Evolutionary conservation across 2,797 vertebrate genomes (phyloP).

Genomic region (Dicrostonyx torquatus): DNA sequence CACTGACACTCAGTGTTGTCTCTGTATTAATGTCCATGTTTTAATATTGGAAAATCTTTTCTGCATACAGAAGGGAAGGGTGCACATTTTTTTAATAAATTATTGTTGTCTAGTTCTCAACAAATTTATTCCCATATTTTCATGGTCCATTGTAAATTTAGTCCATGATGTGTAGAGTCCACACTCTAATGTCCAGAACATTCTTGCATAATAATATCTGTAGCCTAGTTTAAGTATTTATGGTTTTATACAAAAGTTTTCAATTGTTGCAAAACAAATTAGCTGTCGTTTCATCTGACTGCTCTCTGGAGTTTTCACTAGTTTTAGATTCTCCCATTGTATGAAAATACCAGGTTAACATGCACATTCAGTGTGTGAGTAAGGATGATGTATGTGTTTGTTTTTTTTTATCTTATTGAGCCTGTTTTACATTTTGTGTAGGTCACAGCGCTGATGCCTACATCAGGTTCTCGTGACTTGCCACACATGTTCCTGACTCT

Average conservation of each 20-base stretch:
- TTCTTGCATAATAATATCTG: neutral
- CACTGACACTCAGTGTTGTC: neutral
- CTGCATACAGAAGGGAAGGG: neutral
- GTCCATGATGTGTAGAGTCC: neutral
- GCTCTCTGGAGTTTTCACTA: neutral
- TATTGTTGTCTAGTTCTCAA: neutral
- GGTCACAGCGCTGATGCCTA: neutral
- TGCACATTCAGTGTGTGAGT: neutral
- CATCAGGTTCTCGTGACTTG: neutral
- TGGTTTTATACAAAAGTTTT: neutral
- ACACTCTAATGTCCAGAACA: neutral
- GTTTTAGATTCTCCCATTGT: neutral
- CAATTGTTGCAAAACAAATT: neutral
- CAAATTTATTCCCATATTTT: conserved; percentile 2
- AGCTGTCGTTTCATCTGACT: neutral
- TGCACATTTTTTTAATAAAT: neutral
- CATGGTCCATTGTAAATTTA: neutral
- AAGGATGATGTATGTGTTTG: rapidly evolving
- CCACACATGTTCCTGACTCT: neutral
- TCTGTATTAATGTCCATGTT: neutral
- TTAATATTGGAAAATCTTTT: neutral
- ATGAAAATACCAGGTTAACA: conserved; percentile 3
- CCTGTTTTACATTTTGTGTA: neutral
- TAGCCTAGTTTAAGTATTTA: neutral
- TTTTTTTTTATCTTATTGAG: too few relatives aligned